phyloP scores from a whole-genome alignment of 1,140 invertebrate genomes.

The Ctenoplectra terminalis region DNA sequence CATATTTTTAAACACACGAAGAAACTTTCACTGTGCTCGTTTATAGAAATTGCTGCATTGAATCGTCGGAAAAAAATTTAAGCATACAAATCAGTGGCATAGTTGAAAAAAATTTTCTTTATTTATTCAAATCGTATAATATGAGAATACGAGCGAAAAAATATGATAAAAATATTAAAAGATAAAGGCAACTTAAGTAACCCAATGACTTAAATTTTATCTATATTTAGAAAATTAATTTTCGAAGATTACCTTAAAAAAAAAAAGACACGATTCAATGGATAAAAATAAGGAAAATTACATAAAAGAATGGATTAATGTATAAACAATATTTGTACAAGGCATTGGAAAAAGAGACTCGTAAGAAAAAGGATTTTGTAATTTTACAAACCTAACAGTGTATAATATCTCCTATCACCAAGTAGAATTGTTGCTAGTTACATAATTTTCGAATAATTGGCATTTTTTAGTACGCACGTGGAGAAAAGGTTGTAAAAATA shows the following conservation, averaged over 20 bases:
- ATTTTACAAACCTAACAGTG: constrained; percentile 56
- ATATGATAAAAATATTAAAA: background rate
- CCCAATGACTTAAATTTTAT: background rate
- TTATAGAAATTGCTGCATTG: background rate
- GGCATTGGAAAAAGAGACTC: background rate
- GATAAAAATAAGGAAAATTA: background rate
- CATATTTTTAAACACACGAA: background rate
- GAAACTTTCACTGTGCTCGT: background rate
- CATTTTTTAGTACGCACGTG: background rate
- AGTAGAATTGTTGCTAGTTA: constrained; percentile 45
- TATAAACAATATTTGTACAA: too few relatives aligned
- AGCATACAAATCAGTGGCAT: background rate
- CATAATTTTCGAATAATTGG: constrained; percentile 53
- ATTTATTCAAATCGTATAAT: background rate
- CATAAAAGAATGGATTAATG: background rate
- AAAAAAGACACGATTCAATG: background rate
- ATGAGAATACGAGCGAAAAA: background rate
- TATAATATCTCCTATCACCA: constrained; percentile 32
- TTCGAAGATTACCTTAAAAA: background rate
- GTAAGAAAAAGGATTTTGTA: background rate
- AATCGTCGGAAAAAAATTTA: background rate
- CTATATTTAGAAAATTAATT: background rate
- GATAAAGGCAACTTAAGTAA: background rate
- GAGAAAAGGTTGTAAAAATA: background rate
- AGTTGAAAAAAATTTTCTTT: background rate